Conservation (phyloP, 1,140 invertebrate species). For the Reticulitermes speratus region DNA sequence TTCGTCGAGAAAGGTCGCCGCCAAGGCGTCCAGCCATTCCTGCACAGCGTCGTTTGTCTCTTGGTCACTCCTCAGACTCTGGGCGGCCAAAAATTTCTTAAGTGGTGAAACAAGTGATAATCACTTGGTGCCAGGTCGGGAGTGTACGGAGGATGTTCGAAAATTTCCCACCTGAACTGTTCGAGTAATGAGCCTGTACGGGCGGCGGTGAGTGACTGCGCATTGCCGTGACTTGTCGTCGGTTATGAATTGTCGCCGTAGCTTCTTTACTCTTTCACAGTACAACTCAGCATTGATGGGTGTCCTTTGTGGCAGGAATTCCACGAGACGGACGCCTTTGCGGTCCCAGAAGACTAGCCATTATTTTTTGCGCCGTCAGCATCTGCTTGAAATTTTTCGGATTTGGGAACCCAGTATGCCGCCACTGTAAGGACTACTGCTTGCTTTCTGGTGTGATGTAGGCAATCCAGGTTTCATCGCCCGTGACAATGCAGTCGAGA, state of each 20-base stretch:
- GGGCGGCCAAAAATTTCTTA: too few relatives aligned
- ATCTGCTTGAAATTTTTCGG: slow-evolving; percentile 20
- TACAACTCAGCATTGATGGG: slow-evolving; percentile 40
- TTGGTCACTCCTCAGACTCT: too few relatives aligned
- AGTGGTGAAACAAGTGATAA: background rate
- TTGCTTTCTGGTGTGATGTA: slow-evolving; percentile 40
- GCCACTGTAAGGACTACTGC: slow-evolving; percentile 35
- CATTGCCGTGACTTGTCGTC: slow-evolving; percentile 26
- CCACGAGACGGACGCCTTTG: slow-evolving; percentile 39
- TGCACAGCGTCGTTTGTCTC: too few relatives aligned
- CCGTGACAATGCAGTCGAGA: slow-evolving; percentile 37
- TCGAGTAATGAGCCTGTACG: slow-evolving; percentile 32
- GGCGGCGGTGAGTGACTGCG: slow-evolving; percentile 39
- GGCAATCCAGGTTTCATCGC: slow-evolving; percentile 41
- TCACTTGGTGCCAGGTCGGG: slow-evolving; percentile 41
- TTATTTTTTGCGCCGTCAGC: slow-evolving; percentile 32
- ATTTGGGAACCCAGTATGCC: background rate
- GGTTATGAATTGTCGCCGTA: slow-evolving; percentile 36
- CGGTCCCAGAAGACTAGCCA: slow-evolving; percentile 40
- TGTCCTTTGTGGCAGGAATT: slow-evolving; percentile 38
- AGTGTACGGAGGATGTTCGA: slow-evolving; percentile 43
- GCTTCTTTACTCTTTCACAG: slow-evolving; percentile 36
- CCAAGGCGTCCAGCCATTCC: too few relatives aligned
- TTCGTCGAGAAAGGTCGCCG: too few relatives aligned
- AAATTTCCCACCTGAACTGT: slow-evolving; percentile 41